Conservation (phyloP, 37 sponge, comb jelly and placozoan genomes). For the Corticium candelabrum region DNA sequence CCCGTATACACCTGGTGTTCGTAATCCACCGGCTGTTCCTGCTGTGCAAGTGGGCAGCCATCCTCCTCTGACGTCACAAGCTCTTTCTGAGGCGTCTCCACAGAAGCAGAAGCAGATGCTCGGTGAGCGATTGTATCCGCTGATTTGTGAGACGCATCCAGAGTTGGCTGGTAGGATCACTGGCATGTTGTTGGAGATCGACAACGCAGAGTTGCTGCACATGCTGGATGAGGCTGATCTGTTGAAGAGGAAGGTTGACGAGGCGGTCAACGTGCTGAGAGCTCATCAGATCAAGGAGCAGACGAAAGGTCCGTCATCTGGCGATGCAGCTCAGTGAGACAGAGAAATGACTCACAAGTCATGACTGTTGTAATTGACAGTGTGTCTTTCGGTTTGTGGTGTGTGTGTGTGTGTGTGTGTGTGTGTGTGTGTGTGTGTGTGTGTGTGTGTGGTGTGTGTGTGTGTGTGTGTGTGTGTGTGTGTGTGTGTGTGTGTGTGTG, state of each 20-base stretch:
- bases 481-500: too few species aligned
- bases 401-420: too few species aligned
- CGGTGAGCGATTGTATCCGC: constrained; percentile 83
- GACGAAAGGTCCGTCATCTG: too few species aligned
- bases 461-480: too few species aligned
- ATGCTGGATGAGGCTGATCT: constrained; percentile 78
- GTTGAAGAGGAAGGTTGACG: constrained; percentile 84
- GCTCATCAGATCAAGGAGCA: constrained; percentile 75
- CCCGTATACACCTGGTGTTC: not conserved
- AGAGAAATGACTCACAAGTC: too few species aligned
- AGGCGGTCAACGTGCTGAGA: constrained; percentile 79
- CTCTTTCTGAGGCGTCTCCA: constrained; percentile 52
- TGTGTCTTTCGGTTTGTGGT: too few species aligned
- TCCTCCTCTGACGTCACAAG: constrained; percentile 3
- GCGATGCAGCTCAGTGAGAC: too few species aligned
- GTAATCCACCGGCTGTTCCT: not conserved
- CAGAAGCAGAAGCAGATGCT: constrained; percentile 94
- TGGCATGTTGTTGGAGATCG: constrained; percentile 97
- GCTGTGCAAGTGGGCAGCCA: not conserved
- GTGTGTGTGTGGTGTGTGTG: too few species aligned
- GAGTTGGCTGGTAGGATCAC: constrained; percentile 95
- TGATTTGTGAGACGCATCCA: constrained; percentile 46
- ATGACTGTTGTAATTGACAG: too few species aligned
- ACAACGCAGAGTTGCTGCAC: constrained; percentile 91
- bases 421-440: too few species aligned